Conservation (phyloP, 2,797 vertebrate species). For the Gymnothorax reevesii region DNA sequence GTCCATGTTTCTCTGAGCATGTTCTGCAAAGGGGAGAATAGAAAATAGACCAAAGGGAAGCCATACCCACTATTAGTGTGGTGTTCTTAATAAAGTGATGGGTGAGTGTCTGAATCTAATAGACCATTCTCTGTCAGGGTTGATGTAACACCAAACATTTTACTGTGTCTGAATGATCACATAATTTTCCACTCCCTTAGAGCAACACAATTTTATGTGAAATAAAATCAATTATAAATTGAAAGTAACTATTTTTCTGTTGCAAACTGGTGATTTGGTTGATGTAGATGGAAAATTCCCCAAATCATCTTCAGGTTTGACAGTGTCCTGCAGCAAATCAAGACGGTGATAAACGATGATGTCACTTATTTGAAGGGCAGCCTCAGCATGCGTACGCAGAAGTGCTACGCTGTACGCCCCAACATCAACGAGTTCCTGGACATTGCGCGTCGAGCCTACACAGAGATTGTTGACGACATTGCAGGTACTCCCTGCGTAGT, state of each 20-base stretch:
- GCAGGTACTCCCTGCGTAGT: constrained; percentile 72
- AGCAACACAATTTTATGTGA: not conserved
- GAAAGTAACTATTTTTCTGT: not conserved
- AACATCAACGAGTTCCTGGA: constrained; percentile 94
- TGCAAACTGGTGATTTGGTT: not conserved
- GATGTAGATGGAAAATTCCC: not conserved
- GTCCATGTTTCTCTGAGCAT: too few relatives aligned
- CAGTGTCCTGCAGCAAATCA: constrained; percentile 89
- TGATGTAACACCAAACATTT: not conserved
- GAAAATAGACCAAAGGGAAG: too few relatives aligned
- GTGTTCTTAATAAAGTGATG: too few relatives aligned
- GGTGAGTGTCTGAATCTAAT: too few relatives aligned
- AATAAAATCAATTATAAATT: not conserved
- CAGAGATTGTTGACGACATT: constrained; percentile 96
- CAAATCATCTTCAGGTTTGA: constrained; percentile 76
- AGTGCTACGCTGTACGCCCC: constrained; percentile 92
- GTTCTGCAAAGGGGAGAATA: too few relatives aligned
- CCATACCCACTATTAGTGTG: too few relatives aligned
- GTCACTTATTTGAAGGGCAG: constrained; percentile 88
- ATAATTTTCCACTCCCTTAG: not conserved
- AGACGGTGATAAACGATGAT: constrained; percentile 89
- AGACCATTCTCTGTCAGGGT: not conserved
- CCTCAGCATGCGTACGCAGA: constrained; percentile 93
- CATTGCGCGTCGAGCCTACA: constrained; percentile 90
- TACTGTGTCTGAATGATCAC: not conserved